Base-by-base conservation (phyloP, 2,888 invertebrate species). In the Heliconius hortense region DNA sequence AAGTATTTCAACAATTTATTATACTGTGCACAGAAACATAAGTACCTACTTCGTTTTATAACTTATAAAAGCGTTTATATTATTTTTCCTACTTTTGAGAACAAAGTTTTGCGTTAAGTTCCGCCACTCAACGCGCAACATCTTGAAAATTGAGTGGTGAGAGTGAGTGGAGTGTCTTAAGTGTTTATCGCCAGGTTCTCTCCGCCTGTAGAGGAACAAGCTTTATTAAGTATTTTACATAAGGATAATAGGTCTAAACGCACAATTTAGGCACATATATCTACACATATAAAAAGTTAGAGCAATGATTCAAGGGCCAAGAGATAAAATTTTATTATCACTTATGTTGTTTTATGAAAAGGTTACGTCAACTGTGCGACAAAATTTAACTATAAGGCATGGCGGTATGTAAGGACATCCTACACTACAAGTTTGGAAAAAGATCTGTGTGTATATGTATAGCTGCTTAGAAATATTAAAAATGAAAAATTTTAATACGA, bases 1-100 rank as follows among this genome's bases (percentile, higher is more conserved):
- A 35, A n/a, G 11, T 64, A 35, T 64, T 63, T 63, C 56, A 56
- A 28, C 62, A 63, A 63, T 63, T 18, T 31, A 56, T n/a, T n/a
- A n/a, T 10, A 56, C 56, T n/a, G 56, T 56, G n/a, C 2, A 56
- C 56, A 56, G n/a, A 56, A 56, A 56, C n/a, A 53, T 15, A 48
- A 18, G 21, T 21, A 53, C 8, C 21, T 53, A 53, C 21, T 53
- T 53, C 53, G 8, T 53, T 21, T 53, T 53, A 53, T 18, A 53
- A 53, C 15, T 53, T 5, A 48, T 48, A 48, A 48, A 48, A 48
- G 13, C 4, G 18, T 48, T 48, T 48, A 43, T 43, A 4, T 43
- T 13, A 13, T 43, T 43, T 43, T 15, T 4, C 43, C 43, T 5
- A 15, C 15, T 43, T 43, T 43, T 43, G 43, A 43, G 43, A 5